These are phyloP conservation scores for Polylopha cassiicola DNA, from an alignment of 2,888 invertebrate genomes.

Conservation along the genomic window DNA sequence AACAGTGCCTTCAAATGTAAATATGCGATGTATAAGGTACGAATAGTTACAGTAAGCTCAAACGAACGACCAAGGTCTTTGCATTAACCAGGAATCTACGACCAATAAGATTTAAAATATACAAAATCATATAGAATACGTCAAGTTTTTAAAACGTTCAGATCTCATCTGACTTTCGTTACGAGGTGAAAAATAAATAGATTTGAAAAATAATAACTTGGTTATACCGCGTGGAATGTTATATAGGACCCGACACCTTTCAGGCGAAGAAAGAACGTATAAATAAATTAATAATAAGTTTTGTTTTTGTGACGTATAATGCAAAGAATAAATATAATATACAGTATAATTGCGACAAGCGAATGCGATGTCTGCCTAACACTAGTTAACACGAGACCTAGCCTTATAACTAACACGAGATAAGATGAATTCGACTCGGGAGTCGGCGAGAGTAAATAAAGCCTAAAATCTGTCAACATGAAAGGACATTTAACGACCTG, in stretches of 20 bases:
- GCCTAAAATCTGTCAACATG: constrained; percentile 23
- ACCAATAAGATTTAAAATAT: constrained; percentile 17
- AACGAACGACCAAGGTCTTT: constrained; percentile 51
- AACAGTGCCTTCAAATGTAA: constrained; percentile 72
- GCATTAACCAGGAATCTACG: constrained; percentile 31
- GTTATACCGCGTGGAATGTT: constrained; percentile 74
- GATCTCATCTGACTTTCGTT: constrained; percentile 62
- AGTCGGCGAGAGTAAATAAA: constrained; percentile 26
- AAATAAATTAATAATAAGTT: constrained; percentile 31
- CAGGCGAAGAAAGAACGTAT: constrained; percentile 62
- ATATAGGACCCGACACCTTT: constrained; percentile 72
- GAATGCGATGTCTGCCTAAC: constrained; percentile 66
- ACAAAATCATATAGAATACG: constrained; percentile 21
- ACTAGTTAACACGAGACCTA: constrained; percentile 73
- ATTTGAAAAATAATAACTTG: constrained; percentile 62
- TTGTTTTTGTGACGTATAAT: constrained; percentile 30
- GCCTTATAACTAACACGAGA: constrained; percentile 65
- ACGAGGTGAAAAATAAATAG: constrained; percentile 31
- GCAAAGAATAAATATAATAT: constrained; percentile 45
- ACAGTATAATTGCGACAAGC: constrained; percentile 56
- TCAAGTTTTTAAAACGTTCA: constrained; percentile 57
- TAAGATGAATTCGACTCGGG: constrained; percentile 39
- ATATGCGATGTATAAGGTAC: constrained; percentile 67
- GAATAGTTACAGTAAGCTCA: constrained; percentile 65
- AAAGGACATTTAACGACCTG: too few species aligned